phyloP scores from a whole-genome alignment of 2,797 vertebrate species.

The Tenualosa thibaudeaui region DNA sequence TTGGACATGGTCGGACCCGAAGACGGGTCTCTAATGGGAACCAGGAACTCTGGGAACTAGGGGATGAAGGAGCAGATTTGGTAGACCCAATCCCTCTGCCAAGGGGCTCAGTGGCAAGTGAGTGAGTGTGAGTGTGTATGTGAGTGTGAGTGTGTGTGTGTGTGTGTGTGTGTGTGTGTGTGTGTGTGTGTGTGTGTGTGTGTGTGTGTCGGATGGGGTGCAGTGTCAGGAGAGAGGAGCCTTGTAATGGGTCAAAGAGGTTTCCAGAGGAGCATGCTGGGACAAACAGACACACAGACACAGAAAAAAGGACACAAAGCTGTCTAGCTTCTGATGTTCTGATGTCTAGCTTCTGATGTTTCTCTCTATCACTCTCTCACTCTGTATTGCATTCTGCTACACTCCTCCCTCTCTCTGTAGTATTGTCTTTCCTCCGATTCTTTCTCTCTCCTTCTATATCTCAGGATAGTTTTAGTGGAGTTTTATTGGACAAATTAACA shows the following conservation, averaged over 20 bases:
- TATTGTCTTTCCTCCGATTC: not conserved
- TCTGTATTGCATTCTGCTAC: not conserved
- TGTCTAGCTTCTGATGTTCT: not conserved
- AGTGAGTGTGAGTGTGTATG: not conserved
- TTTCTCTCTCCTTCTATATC: not conserved
- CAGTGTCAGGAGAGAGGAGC: not conserved
- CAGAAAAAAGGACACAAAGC: not conserved
- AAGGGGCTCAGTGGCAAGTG: not conserved
- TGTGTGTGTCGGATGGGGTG: not conserved
- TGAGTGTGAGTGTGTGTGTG: constrained; percentile 21
- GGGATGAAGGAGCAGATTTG: not conserved
- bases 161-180: constrained; percentile 21
- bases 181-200: constrained; percentile 21
- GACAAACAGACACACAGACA: not conserved
- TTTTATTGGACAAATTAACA: not conserved
- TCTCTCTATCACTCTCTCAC: not conserved
- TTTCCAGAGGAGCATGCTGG: not conserved
- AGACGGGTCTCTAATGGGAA: not conserved
- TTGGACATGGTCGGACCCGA: not conserved
- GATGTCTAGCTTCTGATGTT: not conserved
- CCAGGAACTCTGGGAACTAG: not conserved
- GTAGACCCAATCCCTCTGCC: not conserved
- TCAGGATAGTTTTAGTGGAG: not conserved
- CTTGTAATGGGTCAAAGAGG: not conserved
- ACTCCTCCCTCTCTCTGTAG: not conserved